Conservation (phyloP, 2,113 vertebrate genomes). For the Crotalus tigris region DNA sequence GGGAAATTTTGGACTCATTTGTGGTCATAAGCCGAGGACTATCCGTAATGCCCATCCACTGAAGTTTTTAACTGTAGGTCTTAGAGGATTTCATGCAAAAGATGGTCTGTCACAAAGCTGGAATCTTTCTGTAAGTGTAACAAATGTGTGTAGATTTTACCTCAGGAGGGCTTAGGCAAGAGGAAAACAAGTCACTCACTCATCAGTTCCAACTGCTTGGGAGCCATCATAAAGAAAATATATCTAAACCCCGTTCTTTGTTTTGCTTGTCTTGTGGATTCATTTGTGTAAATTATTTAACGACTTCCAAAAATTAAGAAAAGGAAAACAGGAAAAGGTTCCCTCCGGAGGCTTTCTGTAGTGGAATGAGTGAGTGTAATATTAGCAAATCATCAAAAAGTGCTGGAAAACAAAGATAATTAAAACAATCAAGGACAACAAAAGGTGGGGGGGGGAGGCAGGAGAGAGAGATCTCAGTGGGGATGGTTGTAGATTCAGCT, state of each 20-base stretch:
- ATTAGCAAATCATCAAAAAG: slow-evolving; percentile 1
- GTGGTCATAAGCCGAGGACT: too few relatives aligned
- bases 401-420: background rate
- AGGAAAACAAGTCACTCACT: background rate
- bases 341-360: background rate
- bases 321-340: background rate
- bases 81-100: background rate
- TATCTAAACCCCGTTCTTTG: background rate
- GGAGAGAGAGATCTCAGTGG: background rate
- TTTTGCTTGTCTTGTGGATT: background rate
- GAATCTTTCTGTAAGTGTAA: background rate
- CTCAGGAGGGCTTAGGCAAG: background rate
- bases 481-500: background rate
- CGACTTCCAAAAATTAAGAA: background rate
- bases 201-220: background rate
- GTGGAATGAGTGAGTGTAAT: background rate
- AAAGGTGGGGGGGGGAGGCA: background rate
- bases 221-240: background rate
- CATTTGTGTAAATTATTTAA: background rate
- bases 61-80: background rate
- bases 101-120: background rate
- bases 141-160: background rate
- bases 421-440: background rate
- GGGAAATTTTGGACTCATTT: too few relatives aligned
- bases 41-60: background rate